phyloP scores from a whole-genome alignment of 1,140 invertebrate species.

The Watersipora subatra region DNA sequence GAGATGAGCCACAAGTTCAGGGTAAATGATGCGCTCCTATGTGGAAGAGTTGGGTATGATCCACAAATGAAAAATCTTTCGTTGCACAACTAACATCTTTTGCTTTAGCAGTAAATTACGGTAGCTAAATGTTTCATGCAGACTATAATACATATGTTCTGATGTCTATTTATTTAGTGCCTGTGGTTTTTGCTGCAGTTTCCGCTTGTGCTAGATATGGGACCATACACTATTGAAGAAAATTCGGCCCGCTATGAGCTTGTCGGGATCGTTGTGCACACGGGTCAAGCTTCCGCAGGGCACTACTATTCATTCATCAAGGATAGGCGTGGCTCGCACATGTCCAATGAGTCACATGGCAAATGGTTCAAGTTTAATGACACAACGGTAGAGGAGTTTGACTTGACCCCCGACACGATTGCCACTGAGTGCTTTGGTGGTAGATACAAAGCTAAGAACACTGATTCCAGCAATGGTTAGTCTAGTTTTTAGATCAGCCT shows the following conservation, averaged over 20 bases:
- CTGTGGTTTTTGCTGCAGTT: no score
- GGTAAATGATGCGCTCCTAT: no score
- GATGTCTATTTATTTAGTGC: no score
- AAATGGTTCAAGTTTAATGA: constrained; percentile 42
- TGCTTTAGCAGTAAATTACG: no score
- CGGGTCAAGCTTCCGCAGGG: constrained; percentile 86
- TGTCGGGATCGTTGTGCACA: constrained; percentile 91
- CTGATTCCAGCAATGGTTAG: constrained; percentile 32
- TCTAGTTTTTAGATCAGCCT: no score
- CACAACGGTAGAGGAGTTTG: constrained; percentile 35
- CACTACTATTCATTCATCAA: constrained; percentile 93
- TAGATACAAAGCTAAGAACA: constrained; percentile 44
- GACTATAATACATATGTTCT: no score
- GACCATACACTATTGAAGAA: constrained; percentile 91
- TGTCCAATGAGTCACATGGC: constrained; percentile 18
- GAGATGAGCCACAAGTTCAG: no score
- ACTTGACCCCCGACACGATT: constrained; percentile 38
- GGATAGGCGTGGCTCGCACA: constrained; percentile 15
- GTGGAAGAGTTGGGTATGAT: no score
- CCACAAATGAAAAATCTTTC: no score
- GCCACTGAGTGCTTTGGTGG: constrained; percentile 41
- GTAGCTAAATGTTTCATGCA: no score
- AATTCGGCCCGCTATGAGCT: constrained; percentile 74
- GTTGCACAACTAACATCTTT: no score
- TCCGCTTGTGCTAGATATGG: constrained; percentile 91